Evolutionary conservation across 1,140 invertebrate genomes (phyloP).

Genomic region (Cotesia vestalis): DNA sequence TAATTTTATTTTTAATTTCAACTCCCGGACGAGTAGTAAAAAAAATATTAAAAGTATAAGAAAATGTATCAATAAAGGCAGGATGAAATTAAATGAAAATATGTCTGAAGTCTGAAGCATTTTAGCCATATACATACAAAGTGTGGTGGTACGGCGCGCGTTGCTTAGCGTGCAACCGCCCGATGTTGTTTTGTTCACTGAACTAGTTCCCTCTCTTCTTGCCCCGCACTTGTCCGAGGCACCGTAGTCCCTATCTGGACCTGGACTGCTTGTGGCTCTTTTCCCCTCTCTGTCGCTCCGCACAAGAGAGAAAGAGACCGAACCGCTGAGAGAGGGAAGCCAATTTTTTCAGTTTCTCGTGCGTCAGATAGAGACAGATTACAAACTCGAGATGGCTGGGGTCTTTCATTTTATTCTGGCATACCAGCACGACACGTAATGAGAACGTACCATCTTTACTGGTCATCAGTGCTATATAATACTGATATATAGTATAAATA

Average conservation of each 20-base stretch:
- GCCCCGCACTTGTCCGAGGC: conserved; percentile 28
- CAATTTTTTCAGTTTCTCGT: too few relatives aligned
- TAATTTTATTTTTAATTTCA: too few relatives aligned
- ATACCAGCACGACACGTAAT: conserved; percentile 65
- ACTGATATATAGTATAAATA: not conserved
- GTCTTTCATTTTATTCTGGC: conserved; percentile 42
- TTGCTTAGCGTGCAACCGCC: conserved; percentile 50
- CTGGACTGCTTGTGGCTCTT: too few relatives aligned
- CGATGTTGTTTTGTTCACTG: conserved; percentile 57
- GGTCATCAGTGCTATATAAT: conserved; percentile 2
- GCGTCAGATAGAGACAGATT: conserved; percentile 28
- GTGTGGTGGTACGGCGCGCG: conserved; percentile 7
- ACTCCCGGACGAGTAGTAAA: too few relatives aligned
- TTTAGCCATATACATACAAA: not conserved
- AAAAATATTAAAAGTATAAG: too few relatives aligned
- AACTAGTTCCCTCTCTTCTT: conserved; percentile 54
- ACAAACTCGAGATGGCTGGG: conserved; percentile 27
- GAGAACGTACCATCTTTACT: conserved; percentile 60
- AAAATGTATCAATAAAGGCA: too few relatives aligned
- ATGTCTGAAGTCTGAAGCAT: too few relatives aligned
- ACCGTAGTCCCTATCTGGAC: not conserved
- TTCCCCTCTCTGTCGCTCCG: not conserved
- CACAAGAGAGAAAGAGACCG: not conserved
- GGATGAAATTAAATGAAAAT: not conserved
- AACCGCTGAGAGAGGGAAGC: too few relatives aligned